Evolutionary conservation across 2,113 vertebrate species (phyloP).

Genomic region (Pseudonaja textilis): DNA sequence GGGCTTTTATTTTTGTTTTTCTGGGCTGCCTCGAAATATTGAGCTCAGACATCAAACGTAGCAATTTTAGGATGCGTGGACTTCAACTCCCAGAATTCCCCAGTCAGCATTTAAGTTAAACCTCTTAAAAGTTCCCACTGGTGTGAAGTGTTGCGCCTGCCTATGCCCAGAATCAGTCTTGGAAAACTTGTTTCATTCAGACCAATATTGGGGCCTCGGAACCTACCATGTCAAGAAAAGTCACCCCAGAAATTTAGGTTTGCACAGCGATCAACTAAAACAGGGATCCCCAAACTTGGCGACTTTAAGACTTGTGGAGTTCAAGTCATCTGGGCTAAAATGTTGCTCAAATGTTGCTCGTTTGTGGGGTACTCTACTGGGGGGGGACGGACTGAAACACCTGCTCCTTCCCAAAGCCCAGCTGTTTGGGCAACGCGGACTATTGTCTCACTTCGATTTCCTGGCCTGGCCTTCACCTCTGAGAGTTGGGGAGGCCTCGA

Average conservation of each 20-base stretch:
- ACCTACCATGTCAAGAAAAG: neutral
- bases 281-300: no score
- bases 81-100: neutral
- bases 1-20: neutral
- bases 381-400: neutral
- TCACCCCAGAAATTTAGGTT: neutral
- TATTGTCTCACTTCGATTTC: neutral
- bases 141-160: neutral
- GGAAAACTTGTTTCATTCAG: neutral
- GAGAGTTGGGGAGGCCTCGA: neutral
- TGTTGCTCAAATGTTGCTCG: neutral
- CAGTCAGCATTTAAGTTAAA: neutral
- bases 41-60: neutral
- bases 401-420: neutral
- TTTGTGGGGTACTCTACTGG: neutral
- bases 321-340: neutral
- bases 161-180: neutral
- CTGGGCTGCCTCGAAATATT: neutral
- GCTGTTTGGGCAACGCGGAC: neutral
- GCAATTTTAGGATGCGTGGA: neutral
- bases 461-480: neutral
- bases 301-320: no score
- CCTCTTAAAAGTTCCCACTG: neutral
- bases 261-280: neutral
- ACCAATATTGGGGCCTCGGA: neutral